phyloP scores from a whole-genome alignment of 2,797 vertebrate genomes.

The Prunella strophiata region DNA sequence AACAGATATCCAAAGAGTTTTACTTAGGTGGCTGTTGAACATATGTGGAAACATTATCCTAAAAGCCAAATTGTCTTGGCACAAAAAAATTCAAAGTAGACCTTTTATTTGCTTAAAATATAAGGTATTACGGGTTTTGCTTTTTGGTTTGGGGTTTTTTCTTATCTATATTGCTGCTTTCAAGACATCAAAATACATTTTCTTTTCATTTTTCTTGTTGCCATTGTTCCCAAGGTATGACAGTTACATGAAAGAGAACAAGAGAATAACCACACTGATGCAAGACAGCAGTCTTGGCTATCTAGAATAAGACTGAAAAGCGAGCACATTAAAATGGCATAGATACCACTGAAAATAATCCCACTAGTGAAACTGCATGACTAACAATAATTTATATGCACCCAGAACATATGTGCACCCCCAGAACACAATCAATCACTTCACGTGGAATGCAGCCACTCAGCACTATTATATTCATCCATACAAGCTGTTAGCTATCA shows the following conservation, averaged over 20 bases:
- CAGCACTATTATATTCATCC: conserved; percentile 39
- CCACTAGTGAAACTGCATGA: conserved; percentile 38
- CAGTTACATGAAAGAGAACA: conserved; percentile 24
- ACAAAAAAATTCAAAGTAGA: neutral
- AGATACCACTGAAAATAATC: conserved; percentile 49
- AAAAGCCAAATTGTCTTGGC: neutral
- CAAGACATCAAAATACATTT: conserved; percentile 17
- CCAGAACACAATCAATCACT: conserved; percentile 68
- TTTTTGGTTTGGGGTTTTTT: neutral
- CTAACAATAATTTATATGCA: conserved; percentile 69
- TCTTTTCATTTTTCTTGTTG: neutral
- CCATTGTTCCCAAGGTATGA: neutral
- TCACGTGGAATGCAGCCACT: conserved; percentile 68
- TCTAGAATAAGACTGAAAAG: conserved; percentile 24
- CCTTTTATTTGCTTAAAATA: neutral
- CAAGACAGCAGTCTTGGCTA: conserved; percentile 1
- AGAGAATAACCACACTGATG: neutral
- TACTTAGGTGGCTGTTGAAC: neutral
- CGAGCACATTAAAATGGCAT: conserved; percentile 44
- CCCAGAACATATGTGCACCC: conserved; percentile 66
- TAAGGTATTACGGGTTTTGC: neutral
- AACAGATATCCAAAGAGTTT: neutral
- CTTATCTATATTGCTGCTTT: neutral
- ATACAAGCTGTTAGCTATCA: conserved; percentile 64
- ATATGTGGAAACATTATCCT: neutral